A percentile compares a stretch with the other conserved stretches of the same genome.
Evolutionary conservation across 2,888 invertebrate genomes (phyloP).

Genomic region (Drosophila mettleri): DNA sequence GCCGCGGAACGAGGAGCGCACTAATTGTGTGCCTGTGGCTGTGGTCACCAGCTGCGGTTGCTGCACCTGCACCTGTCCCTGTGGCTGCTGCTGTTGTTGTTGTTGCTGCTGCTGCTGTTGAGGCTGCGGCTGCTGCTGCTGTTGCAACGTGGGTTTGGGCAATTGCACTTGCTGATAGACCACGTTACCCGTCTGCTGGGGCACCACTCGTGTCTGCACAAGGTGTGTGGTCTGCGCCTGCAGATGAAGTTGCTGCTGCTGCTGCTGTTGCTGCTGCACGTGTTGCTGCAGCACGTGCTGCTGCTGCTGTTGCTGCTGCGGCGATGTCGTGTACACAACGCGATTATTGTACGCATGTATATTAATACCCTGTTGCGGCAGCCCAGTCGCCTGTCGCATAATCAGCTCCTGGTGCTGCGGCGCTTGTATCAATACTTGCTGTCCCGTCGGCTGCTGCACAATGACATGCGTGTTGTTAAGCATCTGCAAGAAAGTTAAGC

Average conservation of each 20-base stretch:
- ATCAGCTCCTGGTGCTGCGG: constrained; percentile 83
- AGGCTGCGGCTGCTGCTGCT: constrained; percentile 35
- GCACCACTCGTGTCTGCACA: constrained; percentile 77
- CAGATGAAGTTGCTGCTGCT: constrained; percentile 68
- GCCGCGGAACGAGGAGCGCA: constrained; percentile 58
- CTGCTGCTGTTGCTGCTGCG: constrained; percentile 60
- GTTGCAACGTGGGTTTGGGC: constrained; percentile 58
- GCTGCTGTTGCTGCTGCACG: constrained; percentile 60
- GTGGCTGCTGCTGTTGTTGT: constrained; percentile 37
- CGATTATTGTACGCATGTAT: constrained; percentile 78
- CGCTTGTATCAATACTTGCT: constrained; percentile 82
- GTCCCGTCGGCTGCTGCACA: constrained; percentile 80
- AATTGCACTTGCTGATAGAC: constrained; percentile 82
- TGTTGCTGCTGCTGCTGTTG: constrained; percentile 39
- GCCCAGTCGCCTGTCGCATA: constrained; percentile 81
- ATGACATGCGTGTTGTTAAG: constrained; percentile 82
- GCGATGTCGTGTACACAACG: constrained; percentile 69
- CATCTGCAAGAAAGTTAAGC: constrained; percentile 51
- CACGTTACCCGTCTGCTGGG: constrained; percentile 68
- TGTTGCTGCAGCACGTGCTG: constrained; percentile 70
- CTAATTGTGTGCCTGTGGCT: constrained; percentile 53
- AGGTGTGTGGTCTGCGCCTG: constrained; percentile 76
- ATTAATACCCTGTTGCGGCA: constrained; percentile 80
- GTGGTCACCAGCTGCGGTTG: constrained; percentile 66
- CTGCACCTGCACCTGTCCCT: constrained; percentile 50